Percentiles rank a stretch among this genome's conserved stretches.
Evolutionary conservation across 2,113 vertebrate genomes (phyloP).

Genomic region (Tetrax tetrax): DNA sequence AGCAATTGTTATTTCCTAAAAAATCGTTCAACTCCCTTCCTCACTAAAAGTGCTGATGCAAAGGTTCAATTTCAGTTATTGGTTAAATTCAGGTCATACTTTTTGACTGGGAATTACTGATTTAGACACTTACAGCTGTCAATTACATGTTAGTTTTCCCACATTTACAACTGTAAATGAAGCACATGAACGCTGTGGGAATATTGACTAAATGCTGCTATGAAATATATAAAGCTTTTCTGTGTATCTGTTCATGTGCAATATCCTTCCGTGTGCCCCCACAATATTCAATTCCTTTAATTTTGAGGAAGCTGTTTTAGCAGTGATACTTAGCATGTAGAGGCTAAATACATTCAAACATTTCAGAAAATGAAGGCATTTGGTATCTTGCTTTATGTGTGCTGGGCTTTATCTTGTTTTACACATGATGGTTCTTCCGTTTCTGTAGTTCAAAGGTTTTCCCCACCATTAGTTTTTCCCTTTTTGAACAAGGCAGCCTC

Average conservation of each 20-base stretch:
- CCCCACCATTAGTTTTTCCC: not conserved
- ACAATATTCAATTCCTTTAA: not conserved
- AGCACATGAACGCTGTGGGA: not conserved
- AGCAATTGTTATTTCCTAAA: not conserved
- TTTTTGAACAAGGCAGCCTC: not conserved
- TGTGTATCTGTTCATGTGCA: not conserved
- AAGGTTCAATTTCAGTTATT: not conserved
- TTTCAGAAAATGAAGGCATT: not conserved
- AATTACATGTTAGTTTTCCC: not conserved
- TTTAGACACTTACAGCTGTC: not conserved
- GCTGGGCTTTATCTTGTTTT: not conserved
- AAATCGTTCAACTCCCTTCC: not conserved
- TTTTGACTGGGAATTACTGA: not conserved
- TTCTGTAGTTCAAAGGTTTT: not conserved
- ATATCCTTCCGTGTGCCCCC: not conserved
- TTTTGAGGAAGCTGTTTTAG: not conserved
- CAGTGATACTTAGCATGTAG: not conserved
- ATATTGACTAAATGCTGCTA: not conserved
- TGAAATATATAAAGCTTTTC: not conserved
- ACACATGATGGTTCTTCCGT: rapidly evolving
- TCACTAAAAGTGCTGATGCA: not conserved
- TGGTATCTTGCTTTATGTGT: rapidly evolving
- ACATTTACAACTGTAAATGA: not conserved
- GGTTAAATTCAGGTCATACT: not conserved
- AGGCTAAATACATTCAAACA: not conserved